Evolutionary conservation across 2,113 vertebrate species (phyloP), one percentile per base, ranked within the genome.

Genomic region (Furnarius figulus): DNA sequence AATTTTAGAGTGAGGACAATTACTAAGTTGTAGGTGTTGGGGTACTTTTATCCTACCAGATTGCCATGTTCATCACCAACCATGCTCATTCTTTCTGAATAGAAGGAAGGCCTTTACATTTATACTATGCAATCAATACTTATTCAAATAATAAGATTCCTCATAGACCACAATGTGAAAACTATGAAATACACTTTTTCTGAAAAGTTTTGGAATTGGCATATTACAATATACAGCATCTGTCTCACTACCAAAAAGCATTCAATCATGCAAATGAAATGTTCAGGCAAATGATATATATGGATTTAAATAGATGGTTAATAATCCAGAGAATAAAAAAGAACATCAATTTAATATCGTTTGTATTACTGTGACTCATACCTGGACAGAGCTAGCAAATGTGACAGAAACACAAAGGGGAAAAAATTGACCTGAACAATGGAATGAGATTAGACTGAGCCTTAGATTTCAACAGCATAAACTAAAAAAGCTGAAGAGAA

Each of bases 1-100:
- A 62, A 80, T 96, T 97, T 96, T 95, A 94, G 74, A 94, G 71
- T 76, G 81, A 96, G 68, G 71, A 92, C 82, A 97, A 81, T 96
- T 97, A 97, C 77, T 96, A 96, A 92, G 74, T 95, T 77, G 11
- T 70, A 95, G 59, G 35, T 85, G 56, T 94, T 87, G 50, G 74
- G 88, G 78, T 90, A 91, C 62, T 76, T 95, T 86, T 97, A 83
- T 67, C 95, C 86, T 92, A 24, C 56, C 83, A 74, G 55, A 85
- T 82, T 88, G 77, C 49, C 80, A 52, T 37, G 59, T 86, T 95
- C 85, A 94, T 87, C 49, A 82, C 65, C 83, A 95, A n/a, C 71
- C 74, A 73, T 85, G 74, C 74, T 94, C 87, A 96, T 97, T 97
- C 77, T 95, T 98, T 96, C 94, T 96, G 97, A 98, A 98, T 96